These are phyloP conservation scores for Ophioderma brevispina DNA, from an alignment of 35 echinoderm and acorn worm species.

Conservation along the genomic window DNA sequence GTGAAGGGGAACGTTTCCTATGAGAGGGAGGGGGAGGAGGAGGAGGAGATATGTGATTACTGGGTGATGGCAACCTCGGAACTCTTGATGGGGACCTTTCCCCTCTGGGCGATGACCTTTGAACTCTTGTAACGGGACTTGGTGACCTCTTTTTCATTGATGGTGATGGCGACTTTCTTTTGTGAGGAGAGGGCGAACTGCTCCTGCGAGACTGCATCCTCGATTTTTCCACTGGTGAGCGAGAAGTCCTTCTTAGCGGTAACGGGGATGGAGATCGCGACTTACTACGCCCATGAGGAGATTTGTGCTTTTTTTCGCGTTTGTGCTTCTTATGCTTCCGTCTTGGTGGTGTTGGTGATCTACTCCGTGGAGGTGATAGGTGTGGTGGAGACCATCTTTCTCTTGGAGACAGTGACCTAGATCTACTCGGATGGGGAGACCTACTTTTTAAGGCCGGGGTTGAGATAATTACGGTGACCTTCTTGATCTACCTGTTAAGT, in stretches of 20 bases:
- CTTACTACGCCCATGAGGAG: no score
- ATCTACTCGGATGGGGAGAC: not conserved
- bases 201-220: not conserved
- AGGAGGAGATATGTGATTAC: no score
- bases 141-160: not conserved
- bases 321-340: not conserved
- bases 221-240: not conserved
- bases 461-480: not conserved
- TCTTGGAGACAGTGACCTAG: not conserved
- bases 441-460: not conserved
- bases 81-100: not conserved
- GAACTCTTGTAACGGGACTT: not conserved
- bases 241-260: not conserved
- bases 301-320: not conserved
- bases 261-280: not conserved
- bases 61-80: not conserved
- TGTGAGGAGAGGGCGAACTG: not conserved
- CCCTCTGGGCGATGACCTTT: not conserved
- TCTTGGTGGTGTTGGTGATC: not conserved
- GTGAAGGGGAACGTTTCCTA: no score
- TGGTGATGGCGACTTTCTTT: not conserved
- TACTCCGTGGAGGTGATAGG: not conserved
- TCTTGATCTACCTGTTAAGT: not conserved
- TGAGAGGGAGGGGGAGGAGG: no score
- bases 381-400: not conserved